phyloP scores from a whole-genome alignment of 2,797 vertebrate species.

The Clamator glandarius region DNA sequence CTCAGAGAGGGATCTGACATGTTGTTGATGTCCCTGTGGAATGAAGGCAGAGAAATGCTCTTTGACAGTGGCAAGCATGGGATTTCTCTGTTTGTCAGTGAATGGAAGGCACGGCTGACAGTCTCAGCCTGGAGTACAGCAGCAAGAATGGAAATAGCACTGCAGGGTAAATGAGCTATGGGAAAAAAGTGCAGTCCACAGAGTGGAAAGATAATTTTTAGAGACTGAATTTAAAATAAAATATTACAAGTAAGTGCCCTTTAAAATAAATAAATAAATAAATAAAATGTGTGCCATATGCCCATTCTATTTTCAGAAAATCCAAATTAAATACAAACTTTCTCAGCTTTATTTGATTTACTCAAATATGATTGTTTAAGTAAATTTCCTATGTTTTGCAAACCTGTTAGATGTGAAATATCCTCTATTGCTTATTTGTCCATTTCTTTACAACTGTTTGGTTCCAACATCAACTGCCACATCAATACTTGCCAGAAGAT shows the following conservation, averaged over 20 bases:
- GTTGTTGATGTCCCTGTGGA: constrained; percentile 66
- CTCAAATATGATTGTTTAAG: background rate
- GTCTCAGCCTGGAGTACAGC: constrained; percentile 18
- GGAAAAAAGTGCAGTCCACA: background rate
- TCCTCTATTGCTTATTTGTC: background rate
- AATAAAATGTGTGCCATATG: background rate
- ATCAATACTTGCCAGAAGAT: background rate
- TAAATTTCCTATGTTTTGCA: background rate
- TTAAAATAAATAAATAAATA: background rate
- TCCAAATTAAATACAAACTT: background rate
- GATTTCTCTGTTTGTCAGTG: constrained; percentile 70
- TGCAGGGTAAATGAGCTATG: constrained; percentile 23
- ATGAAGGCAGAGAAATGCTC: constrained; percentile 55
- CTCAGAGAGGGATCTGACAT: constrained; percentile 28
- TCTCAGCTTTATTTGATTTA: background rate
- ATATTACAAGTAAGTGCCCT: background rate
- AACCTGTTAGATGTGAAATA: background rate
- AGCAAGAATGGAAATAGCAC: constrained; percentile 23
- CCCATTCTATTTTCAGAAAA: background rate
- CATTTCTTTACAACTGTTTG: background rate
- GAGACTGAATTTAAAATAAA: background rate
- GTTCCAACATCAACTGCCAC: background rate
- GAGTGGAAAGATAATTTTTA: background rate
- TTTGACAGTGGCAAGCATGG: constrained; percentile 72
- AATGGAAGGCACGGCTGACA: constrained; percentile 66